Base-by-base conservation (phyloP, 2,797 vertebrate genomes). In the Helicolenus hilgendorfi region DNA sequence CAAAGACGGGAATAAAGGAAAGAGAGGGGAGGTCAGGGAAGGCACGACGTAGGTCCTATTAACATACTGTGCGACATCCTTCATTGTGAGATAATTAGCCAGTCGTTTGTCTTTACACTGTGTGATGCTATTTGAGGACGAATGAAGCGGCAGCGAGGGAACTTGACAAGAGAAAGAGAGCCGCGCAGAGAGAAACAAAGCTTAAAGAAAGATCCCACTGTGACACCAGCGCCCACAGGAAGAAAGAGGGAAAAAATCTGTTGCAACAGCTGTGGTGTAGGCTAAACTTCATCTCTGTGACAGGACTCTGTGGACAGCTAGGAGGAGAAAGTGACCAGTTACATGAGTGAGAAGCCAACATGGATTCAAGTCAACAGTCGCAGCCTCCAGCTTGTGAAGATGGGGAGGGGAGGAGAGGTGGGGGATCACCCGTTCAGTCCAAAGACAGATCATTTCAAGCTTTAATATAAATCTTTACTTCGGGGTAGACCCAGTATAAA, bases 261-360 rank as follows among this genome's bases (percentile, higher is more conserved):
- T 92, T 93, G 78, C 31, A 91, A 89, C 91, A 92, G 92, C 94
- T 94, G 94, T 60, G 53, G 78, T 67, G 80, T 67, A 27, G 45
- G 89, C 89, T 77, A 27, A 86, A 81, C 81, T 72, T 72, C 77
- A 88, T 89, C 84, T 87, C 58, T 84, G 79, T 86, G 89, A 89
- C 88, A 72, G 59, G 31, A 35, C 68, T 79, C 86, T 85, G 87
- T 26, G 72, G 91, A 91, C 83, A 29, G 78, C 56, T 35, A 13
- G 29, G 58, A 86, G 74, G 83, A 91, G 65, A 77, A 90, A 71
- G 74, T 81, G 83, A 81, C 29, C 67, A 86, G 49, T 76, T 18
- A 55, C 74, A 80, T 56, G 86, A 85, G 62, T 72, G 77, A 84
- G 72, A 74, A 86, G 92, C 71, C 78, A 70, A 77, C 81, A 87